Base-by-base conservation (phyloP, 2,888 invertebrate species). In the Sicus ferrugineus region DNA sequence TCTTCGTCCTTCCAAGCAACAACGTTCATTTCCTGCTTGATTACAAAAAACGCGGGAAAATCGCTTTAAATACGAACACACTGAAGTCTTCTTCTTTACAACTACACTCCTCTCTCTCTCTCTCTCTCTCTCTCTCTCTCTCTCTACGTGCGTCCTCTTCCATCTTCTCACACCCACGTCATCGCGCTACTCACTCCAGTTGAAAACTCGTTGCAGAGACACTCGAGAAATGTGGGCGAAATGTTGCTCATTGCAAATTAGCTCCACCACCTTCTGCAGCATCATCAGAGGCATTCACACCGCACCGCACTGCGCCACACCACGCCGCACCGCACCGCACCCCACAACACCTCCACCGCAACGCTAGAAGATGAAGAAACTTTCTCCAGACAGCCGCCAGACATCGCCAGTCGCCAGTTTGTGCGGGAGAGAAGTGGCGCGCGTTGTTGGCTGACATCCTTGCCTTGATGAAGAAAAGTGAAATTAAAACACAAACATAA, bases 1-100 rank as follows among this genome's bases (percentile, higher is more conserved):
- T 52, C 42, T 34, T 69, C 59, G 64, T 76, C 70, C 74, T 77
- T 76, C 75, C 7, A 16, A 4, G 19, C 26, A 56, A 23, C 28
- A 26, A 34, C 46, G 19, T 14, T 9, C 38, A n/a, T 11, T 48
- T 54, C 28, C n/a, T n/a, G n/a, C 14, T 67, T 48, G 59, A 48
- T 54, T 59, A 59, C 31, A n/a, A 67, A 56, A 58, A 59, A 31
- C 48, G 67, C 67, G 67, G 67, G 67, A 67, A 67, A 59, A 67
- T 66, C n/a, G 30, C 59, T 67, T 67, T 67, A 67, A 67, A 67
- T 67, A 67, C 67, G 59, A 59, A 48, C 67, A 67, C 67, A 59
- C 59, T 21, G 23, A 30, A 28, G 64, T 30, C 50, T 34, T 34
- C 9, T n/a, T 46, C 46, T 16, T 19, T n/a, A n/a, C 46, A 46